A percentile compares a stretch with the other conserved stretches of the same genome.
phyloP scores from a whole-genome alignment of 2,888 invertebrate genomes.

The Platycheirus rosarum region DNA sequence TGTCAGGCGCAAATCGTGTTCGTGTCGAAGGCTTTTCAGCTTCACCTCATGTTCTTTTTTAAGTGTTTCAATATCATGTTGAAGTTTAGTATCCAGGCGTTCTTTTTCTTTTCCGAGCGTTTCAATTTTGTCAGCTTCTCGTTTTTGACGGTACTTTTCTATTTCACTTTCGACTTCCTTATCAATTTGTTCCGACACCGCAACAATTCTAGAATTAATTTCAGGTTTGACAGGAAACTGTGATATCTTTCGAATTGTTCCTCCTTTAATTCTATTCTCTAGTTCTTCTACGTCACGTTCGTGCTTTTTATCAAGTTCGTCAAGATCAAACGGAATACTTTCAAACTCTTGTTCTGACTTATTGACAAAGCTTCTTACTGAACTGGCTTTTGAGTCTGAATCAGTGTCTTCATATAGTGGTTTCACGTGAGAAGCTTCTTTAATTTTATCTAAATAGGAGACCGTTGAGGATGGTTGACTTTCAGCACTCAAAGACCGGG shows the following conservation, averaged over 20 bases:
- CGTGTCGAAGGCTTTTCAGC: conserved; percentile 81
- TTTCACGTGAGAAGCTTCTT: conserved; percentile 77
- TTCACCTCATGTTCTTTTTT: conserved; percentile 80
- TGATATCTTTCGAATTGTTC: conserved; percentile 73
- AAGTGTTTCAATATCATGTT: conserved; percentile 77
- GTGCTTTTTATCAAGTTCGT: conserved; percentile 80
- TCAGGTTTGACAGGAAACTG: conserved; percentile 58
- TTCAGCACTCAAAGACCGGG: conserved; percentile 77
- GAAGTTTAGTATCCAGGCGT: conserved; percentile 79
- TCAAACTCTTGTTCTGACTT: conserved; percentile 84
- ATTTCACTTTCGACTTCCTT: conserved; percentile 77
- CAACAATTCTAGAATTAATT: conserved; percentile 15
- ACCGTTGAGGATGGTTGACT: conserved; percentile 73
- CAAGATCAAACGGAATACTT: conserved; percentile 83
- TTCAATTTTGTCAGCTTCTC: conserved; percentile 82
- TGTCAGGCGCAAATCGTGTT: conserved; percentile 80
- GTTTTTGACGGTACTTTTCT: conserved; percentile 76
- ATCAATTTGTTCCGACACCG: conserved; percentile 56
- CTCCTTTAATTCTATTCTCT: conserved; percentile 83
- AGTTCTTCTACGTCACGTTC: conserved; percentile 82
- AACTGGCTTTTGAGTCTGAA: conserved; percentile 81
- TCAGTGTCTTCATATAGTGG: conserved; percentile 82
- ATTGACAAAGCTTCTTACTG: conserved; percentile 80
- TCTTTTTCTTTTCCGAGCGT: conserved; percentile 83
- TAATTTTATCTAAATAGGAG: conserved; percentile 79